Evolutionary conservation across 35 echinoderm and acorn worm species (phyloP).

Genomic region (Anneissia japonica): DNA sequence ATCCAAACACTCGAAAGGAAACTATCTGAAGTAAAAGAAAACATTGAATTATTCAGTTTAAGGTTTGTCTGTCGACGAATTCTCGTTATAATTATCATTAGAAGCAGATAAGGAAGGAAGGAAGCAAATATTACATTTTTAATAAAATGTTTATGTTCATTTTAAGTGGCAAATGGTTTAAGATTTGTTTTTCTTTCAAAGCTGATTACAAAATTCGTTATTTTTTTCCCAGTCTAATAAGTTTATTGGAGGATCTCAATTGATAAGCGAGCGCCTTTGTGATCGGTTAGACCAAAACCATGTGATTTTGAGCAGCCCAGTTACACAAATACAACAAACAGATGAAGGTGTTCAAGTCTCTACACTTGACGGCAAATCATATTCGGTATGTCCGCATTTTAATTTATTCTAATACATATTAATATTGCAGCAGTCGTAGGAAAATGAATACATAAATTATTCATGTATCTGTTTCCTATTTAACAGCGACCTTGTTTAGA

Average conservation of each 20-base stretch:
- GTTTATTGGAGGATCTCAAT: constrained; percentile 65
- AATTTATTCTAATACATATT: too few relatives aligned
- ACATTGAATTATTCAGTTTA: too few relatives aligned
- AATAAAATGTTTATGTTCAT: too few relatives aligned
- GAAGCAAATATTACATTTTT: too few relatives aligned
- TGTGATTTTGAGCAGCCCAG: constrained; percentile 31
- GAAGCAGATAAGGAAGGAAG: too few relatives aligned
- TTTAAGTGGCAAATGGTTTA: too few relatives aligned
- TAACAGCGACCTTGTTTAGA: neutral
- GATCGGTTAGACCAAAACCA: constrained; percentile 38
- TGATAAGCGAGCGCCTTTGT: constrained; percentile 35
- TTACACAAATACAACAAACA: constrained; percentile 26
- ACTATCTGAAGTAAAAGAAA: too few relatives aligned
- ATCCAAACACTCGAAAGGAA: too few relatives aligned
- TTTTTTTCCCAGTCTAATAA: constrained; percentile 40
- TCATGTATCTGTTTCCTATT: neutral
- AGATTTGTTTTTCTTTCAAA: neutral
- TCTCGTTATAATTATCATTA: too few relatives aligned
- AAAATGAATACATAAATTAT: neutral
- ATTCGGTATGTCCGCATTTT: constrained; percentile 41
- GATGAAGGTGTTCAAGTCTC: constrained; percentile 12
- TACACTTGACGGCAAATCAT: constrained; percentile 18
- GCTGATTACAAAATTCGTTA: neutral
- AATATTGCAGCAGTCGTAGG: too few relatives aligned
- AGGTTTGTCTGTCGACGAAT: too few relatives aligned